phyloP scores from a whole-genome alignment of 2,888 invertebrate genomes.

The Ernsta delagoae region DNA sequence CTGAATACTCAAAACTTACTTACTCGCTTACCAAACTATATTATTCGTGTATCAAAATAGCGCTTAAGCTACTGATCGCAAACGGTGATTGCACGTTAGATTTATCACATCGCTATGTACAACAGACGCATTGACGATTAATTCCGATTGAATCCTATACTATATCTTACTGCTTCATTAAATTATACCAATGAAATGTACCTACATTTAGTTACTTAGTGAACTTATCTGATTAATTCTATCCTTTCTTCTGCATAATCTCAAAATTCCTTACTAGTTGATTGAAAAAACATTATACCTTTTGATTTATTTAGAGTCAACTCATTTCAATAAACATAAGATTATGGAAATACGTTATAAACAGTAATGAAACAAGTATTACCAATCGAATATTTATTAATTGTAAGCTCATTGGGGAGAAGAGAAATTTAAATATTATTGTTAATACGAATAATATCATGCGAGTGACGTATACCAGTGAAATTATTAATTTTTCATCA shows the following conservation, averaged over 20 bases:
- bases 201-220: neutral
- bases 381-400: too few species aligned
- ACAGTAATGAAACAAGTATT: too few species aligned
- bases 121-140: neutral
- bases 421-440: neutral
- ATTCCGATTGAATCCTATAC: neutral
- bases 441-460: neutral
- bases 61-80: neutral
- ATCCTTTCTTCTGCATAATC: too few species aligned
- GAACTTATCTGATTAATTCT: too few species aligned
- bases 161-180: neutral
- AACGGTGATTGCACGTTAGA: neutral
- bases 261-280: too few species aligned
- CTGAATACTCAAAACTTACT: too few species aligned
- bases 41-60: too few species aligned
- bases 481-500: conserved; percentile 31
- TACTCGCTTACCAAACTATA: too few species aligned
- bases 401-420: neutral
- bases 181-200: neutral
- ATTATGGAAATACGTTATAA: too few species aligned
- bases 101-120: conserved; percentile 1
- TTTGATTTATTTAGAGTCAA: too few species aligned
- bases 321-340: too few species aligned
- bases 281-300: too few species aligned
- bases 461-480: conserved; percentile 1